A percentile compares a stretch with the other conserved stretches of the same genome.
Conservation (phyloP, 2,888 invertebrate species). For the Cremastinae sp. region DNA sequence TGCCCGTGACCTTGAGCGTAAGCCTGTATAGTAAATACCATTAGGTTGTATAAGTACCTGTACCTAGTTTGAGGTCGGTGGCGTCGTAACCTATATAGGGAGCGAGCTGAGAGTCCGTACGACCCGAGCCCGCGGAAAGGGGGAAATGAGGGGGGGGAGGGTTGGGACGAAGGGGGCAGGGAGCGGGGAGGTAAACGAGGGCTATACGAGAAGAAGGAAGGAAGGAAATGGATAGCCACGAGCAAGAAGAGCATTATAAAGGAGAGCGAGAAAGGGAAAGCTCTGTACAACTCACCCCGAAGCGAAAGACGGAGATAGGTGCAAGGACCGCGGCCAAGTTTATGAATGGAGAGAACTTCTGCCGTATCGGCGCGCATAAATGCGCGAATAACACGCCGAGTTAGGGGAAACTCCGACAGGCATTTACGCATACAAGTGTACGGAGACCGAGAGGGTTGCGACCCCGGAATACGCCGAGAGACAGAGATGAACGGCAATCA, state of each 20-base stretch:
- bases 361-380: conserved; percentile 64
- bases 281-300: conserved; percentile 40
- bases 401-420: conserved; percentile 45
- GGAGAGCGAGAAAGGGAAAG: conserved; percentile 37
- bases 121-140: conserved; percentile 15
- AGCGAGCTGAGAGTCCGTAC: conserved; percentile 61
- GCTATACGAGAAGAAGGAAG: conserved; percentile 34
- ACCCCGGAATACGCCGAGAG: conserved; percentile 21
- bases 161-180: conserved; percentile 25
- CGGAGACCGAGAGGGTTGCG: conserved; percentile 17
- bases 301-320: conserved; percentile 44
- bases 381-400: conserved; percentile 54
- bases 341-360: conserved; percentile 77
- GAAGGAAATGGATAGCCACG: conserved; percentile 49
- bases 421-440: conserved; percentile 47
- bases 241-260: conserved; percentile 22
- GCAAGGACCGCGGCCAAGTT: conserved; percentile 63
- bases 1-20: conserved; percentile 59
- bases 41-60: conserved; percentile 60
- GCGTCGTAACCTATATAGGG: conserved; percentile 75
- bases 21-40: conserved; percentile 33
- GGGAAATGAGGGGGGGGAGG: conserved; percentile 44
- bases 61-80: conserved; percentile 64
- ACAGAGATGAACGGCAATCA: conserved; percentile 18
- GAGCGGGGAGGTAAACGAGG: not conserved